Percentiles rank a stretch among this genome's conserved stretches.
Evolutionary conservation across 2,888 invertebrate genomes (phyloP).

Genomic region (Nemapogon koenigi): DNA sequence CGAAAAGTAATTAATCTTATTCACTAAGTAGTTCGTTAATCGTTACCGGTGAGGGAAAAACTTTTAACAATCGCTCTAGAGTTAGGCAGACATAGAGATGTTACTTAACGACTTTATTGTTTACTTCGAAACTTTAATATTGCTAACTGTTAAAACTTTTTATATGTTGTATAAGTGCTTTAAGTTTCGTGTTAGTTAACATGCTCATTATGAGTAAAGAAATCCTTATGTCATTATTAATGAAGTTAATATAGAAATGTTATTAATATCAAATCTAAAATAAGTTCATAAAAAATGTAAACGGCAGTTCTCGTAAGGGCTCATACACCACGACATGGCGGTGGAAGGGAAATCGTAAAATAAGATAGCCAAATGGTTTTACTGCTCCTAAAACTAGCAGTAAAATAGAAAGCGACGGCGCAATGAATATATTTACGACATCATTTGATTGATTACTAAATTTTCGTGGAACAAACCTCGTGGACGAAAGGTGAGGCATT

Average conservation of each 20-base stretch:
- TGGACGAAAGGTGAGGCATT: too few relatives aligned
- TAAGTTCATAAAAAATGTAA: too few relatives aligned
- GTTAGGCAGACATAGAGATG: conserved; percentile 5
- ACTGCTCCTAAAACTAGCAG: conserved; percentile 48
- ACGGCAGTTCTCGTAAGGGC: too few relatives aligned
- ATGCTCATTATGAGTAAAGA: too few relatives aligned
- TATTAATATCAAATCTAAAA: too few relatives aligned
- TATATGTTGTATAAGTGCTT: too few relatives aligned
- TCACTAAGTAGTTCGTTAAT: conserved; percentile 7
- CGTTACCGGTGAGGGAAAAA: conserved; percentile 9
- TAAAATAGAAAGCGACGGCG: conserved; percentile 42
- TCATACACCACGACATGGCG: background rate
- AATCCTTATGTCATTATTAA: too few relatives aligned
- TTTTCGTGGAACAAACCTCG: too few relatives aligned
- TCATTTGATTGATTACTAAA: conserved; percentile 49
- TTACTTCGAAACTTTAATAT: too few relatives aligned
- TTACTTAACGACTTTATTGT: conserved; percentile 11
- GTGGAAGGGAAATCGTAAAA: conserved; percentile 31
- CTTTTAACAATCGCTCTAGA: conserved; percentile 10
- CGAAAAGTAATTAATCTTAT: conserved; percentile 8
- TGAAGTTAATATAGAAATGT: too few relatives aligned
- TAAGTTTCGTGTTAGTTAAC: too few relatives aligned
- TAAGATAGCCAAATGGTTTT: conserved; percentile 52
- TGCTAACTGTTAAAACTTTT: too few relatives aligned
- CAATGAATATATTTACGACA: conserved; percentile 52